Base-by-base conservation (phyloP, 2,797 vertebrate species). In the Hoplostethus atlanticus region DNA sequence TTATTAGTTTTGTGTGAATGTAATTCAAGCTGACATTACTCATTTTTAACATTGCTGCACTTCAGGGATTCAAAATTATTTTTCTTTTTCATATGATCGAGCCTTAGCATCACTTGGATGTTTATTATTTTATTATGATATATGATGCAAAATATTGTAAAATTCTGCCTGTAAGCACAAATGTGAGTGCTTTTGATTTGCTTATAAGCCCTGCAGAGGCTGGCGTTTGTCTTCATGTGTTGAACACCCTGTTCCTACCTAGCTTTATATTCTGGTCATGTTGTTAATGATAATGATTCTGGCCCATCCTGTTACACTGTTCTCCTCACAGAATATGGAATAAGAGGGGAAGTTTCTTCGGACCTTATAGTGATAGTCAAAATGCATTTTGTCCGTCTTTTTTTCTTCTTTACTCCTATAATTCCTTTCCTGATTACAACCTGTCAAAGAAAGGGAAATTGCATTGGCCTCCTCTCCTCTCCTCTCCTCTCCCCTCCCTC, bases 351-450 rank as follows among this genome's bases (percentile, higher is more conserved):
- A 36, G 16, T 74, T 76, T 58, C 65, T 15, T 6, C 13, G 36
- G 3, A 56, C 61, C 12, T 17, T 54, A 58, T 4, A 54, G 38
- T 58, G 30, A 46, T 51, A 31, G 15, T 68, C 13, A 52, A 63
- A 76, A 73, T 64, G 21, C 28, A 38, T 76, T 64, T n/a, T 28
- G 17, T 77, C 25, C 42, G 30, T 71, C 69, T 17, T 25, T 42
- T 31, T 51, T 6, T 13, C 17, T 16, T 42, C 31, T 63, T 10
- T 64, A n/a, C 67, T 71, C 57, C 56, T 2, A 4, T 64, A 63
- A 74, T 73, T 78, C 64, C 78, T 83, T 76, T 74, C 61, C 83
- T 66, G 52, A 79, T 80, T 59, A 56, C 52, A 40, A 12, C 4
- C n/a, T 68, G 68, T 61, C 34, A 47, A 47, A 47, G 13, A 8